Evolutionary conservation across 2,113 vertebrate genomes (phyloP).

Genomic region (Zapornia atra): DNA sequence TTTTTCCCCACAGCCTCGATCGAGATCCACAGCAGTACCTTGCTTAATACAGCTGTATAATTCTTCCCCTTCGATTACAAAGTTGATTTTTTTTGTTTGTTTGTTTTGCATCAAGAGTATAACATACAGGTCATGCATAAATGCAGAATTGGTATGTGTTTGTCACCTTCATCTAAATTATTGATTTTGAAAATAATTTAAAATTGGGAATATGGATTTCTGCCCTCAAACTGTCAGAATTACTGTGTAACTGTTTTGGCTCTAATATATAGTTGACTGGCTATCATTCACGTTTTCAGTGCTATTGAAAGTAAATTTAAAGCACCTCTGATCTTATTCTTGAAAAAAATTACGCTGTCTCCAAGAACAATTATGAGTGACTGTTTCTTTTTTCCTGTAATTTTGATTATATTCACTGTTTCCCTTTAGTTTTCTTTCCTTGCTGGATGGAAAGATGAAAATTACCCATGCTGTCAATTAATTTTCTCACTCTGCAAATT

Average conservation of each 20-base stretch:
- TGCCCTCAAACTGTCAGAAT: neutral
- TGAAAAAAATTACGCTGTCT: slow-evolving; percentile 12
- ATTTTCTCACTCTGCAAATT: slow-evolving; percentile 32
- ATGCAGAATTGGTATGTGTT: neutral
- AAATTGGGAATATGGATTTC: neutral
- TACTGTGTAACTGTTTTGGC: neutral
- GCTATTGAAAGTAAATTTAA: neutral
- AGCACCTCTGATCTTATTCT: neutral
- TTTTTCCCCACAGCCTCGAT: neutral
- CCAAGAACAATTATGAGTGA: neutral
- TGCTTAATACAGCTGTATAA: neutral
- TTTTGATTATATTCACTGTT: slow-evolving; percentile 1
- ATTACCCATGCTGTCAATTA: slow-evolving; percentile 12
- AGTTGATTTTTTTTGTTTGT: neutral
- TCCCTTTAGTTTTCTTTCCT: neutral
- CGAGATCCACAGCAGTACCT: neutral
- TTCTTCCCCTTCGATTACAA: neutral
- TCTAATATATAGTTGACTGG: neutral
- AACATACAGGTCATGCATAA: neutral
- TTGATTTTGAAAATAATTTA: neutral
- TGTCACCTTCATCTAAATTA: neutral
- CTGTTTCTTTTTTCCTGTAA: slow-evolving; percentile 16
- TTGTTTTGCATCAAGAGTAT: neutral
- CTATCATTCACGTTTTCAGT: neutral
- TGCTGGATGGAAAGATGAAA: slow-evolving; percentile 25